Base-by-base conservation (phyloP, 2,888 invertebrate genomes). In the Megamerina dolium region DNA sequence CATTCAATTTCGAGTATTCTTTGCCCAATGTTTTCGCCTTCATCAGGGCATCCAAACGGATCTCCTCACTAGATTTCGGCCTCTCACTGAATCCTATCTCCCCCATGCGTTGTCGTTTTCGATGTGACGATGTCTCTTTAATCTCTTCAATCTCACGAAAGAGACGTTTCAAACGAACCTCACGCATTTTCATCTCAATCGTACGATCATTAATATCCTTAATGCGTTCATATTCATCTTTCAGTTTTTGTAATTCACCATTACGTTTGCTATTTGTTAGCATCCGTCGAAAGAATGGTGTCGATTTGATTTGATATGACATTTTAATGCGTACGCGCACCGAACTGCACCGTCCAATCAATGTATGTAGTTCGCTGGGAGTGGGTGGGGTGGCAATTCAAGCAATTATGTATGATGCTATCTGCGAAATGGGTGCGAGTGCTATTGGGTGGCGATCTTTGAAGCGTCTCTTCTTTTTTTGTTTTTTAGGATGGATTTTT, bases 201-300 rank as follows among this genome's bases (percentile, higher is more conserved):
- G 61, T 56, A 19, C 50, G 59, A 35, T 62, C 62, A 16, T 64
- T 58, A 42, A 61, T 56, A 35, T 60, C 58, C 39, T 58, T 56
- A 1, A 63, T 59, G 8, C 62, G 59, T 16, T 65, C 63, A 19
- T 60, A 65, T 45, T 65, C 66, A 33, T 63, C 60, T 12, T 64
- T 56, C 18, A 66, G 46, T 0, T 45, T 49, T 48, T 64, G 60
- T 43, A 66, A 37, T 36, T 64, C 56, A 1, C 62, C 64, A 37
- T 64, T 64, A 13, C 51, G 52, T 17, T 54, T 57, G 49, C 62
- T 63, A 4, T 53, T 55, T 17, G 43, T 49, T 40, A 57, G 45
- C 41, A 63, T 56, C 17, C 60, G 57, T 10, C 53, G 60, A 12
- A 55, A 60, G 31, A 53, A 60, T 4, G 64, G 61, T 29, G 60